Conservation (phyloP, 2,113 vertebrate species). For the Nycticorax nycticorax region DNA sequence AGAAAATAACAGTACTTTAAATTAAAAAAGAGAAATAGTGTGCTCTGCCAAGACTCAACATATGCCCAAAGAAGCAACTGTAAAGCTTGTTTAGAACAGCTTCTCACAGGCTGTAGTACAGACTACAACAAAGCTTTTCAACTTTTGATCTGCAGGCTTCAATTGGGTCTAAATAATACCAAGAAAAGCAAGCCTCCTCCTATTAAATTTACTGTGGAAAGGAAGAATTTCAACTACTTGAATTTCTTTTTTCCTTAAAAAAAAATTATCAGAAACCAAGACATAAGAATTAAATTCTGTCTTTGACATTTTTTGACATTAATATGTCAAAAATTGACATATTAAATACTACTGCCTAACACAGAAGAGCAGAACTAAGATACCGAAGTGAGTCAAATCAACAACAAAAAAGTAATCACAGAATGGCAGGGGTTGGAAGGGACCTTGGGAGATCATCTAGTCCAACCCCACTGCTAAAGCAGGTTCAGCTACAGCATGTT, state of each 20-base stretch:
- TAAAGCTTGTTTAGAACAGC: neutral
- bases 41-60: neutral
- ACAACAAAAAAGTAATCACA: neutral
- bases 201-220: neutral
- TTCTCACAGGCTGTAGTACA: neutral
- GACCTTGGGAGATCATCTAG: too few relatives aligned
- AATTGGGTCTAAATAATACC: neutral
- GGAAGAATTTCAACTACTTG: neutral
- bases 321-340: too few relatives aligned
- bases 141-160: neutral
- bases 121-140: neutral
- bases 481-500: too few relatives aligned
- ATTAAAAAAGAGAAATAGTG: neutral
- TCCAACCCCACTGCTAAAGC: too few relatives aligned
- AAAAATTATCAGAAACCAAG: neutral
- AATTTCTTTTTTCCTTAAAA: neutral
- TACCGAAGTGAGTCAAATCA: neutral
- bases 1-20: neutral
- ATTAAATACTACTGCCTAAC: neutral
- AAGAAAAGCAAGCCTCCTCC: neutral
- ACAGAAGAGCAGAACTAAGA: neutral
- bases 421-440: too few relatives aligned
- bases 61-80: neutral
- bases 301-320: neutral
- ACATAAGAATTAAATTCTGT: neutral